A percentile compares a stretch with the other conserved stretches of the same genome.
Conservation (phyloP, 64 coral and sea anemone species). For the Stichodactyla helianthus region DNA sequence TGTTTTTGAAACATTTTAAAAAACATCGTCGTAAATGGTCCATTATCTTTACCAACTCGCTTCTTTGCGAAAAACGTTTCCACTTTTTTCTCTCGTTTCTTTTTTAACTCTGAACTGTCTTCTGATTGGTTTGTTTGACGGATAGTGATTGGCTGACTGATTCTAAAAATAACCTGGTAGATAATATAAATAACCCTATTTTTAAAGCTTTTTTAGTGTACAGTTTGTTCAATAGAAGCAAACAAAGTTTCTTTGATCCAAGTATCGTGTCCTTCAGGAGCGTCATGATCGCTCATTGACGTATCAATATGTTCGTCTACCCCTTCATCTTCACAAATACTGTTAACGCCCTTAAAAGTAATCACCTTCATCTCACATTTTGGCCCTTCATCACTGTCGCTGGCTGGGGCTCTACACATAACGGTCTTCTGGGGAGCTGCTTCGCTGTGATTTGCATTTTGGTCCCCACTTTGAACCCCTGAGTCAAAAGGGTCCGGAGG, state of each 20-base stretch:
- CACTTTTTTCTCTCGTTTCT: too few species aligned
- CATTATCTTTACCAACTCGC: too few species aligned
- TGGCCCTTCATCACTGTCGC: background rate
- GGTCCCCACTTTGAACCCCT: constrained; percentile 2
- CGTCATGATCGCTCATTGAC: background rate
- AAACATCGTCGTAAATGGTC: too few species aligned
- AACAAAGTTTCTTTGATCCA: background rate
- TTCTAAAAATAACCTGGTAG: background rate
- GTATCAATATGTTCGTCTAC: background rate
- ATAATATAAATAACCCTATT: too few species aligned
- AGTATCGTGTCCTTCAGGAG: background rate
- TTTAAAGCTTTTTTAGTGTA: background rate
- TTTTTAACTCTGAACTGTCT: too few species aligned
- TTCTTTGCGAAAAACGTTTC: too few species aligned
- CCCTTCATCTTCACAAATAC: background rate
- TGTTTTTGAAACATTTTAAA: too few species aligned
- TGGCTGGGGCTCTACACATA: background rate
- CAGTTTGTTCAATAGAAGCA: background rate
- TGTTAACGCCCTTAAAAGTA: background rate
- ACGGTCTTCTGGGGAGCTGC: background rate
- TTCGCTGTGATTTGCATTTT: background rate
- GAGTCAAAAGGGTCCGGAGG: constrained; percentile 6
- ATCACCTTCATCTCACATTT: background rate
- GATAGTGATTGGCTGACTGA: too few species aligned
- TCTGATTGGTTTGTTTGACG: too few species aligned